These are phyloP conservation scores for Parnassius glacialis DNA, from an alignment of 2,888 invertebrate species.

Conservation along the genomic window DNA sequence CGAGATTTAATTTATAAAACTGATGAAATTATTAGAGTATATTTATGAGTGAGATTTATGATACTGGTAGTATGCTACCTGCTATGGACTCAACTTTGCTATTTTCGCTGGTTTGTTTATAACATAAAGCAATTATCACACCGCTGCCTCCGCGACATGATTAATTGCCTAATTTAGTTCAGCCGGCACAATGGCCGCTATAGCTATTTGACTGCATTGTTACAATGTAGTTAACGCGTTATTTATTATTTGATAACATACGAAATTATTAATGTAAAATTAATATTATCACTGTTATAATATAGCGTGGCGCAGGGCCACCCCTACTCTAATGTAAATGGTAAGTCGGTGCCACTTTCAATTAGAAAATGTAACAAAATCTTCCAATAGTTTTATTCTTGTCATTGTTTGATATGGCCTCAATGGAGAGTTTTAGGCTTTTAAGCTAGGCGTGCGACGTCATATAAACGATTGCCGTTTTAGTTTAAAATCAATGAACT, in stretches of 20 bases:
- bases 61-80: not conserved
- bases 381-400: too few relatives aligned
- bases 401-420: too few relatives aligned
- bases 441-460: too few relatives aligned
- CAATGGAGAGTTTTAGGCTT: too few relatives aligned
- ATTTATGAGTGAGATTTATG: conserved; percentile 9
- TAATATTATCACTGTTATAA: conserved; percentile 15
- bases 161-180: conserved; percentile 47
- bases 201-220: conserved; percentile 18
- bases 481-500: too few relatives aligned
- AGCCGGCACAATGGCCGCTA: conserved; percentile 32
- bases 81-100: conserved; percentile 8
- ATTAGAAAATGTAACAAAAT: too few relatives aligned
- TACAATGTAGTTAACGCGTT: conserved; percentile 21
- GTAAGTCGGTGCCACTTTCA: too few relatives aligned
- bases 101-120: conserved; percentile 25
- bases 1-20: too few relatives aligned
- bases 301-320: conserved; percentile 7
- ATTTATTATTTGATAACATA: conserved; percentile 23
- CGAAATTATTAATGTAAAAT: conserved; percentile 21
- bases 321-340: not conserved
- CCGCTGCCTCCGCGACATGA: conserved; percentile 32
- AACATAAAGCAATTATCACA: conserved; percentile 26
- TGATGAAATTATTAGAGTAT: not conserved
- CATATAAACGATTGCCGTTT: too few relatives aligned